Conservation (phyloP, 92 coral and sea anemone species). For the Siderastrea siderea region DNA sequence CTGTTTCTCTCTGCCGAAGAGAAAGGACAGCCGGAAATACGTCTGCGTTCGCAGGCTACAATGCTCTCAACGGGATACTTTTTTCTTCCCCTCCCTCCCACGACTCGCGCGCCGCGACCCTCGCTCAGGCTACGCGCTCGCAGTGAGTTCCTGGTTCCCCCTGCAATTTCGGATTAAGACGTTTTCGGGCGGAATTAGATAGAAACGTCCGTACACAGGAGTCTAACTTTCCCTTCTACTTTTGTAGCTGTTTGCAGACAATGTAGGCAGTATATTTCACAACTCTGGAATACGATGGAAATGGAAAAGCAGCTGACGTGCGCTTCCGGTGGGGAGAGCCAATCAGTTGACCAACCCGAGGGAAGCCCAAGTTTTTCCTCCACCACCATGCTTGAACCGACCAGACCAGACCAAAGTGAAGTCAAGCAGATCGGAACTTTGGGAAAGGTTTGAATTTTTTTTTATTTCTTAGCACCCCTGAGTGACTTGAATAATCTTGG, state of each 20-base stretch:
- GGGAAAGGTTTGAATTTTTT: slow-evolving; percentile 1
- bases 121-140: too few relatives aligned
- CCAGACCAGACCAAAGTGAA: slow-evolving; percentile 2
- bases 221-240: too few relatives aligned
- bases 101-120: too few relatives aligned
- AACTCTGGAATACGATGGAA: neutral
- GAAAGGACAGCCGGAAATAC: too few relatives aligned
- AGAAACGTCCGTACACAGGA: neutral
- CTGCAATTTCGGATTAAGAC: neutral
- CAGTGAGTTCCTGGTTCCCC: neutral
- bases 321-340: neutral
- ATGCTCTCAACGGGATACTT: too few relatives aligned
- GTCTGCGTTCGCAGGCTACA: too few relatives aligned
- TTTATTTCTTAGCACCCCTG: too few relatives aligned
- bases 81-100: too few relatives aligned
- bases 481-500: too few relatives aligned
- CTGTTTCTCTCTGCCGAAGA: too few relatives aligned
- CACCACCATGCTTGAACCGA: neutral
- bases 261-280: slow-evolving; percentile 11
- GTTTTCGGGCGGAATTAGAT: too few relatives aligned
- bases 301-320: neutral
- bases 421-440: neutral
- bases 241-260: slow-evolving; percentile 19
- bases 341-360: neutral
- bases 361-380: neutral